Conservation (phyloP, 1,140 invertebrate species). For the Magallana gigas region DNA sequence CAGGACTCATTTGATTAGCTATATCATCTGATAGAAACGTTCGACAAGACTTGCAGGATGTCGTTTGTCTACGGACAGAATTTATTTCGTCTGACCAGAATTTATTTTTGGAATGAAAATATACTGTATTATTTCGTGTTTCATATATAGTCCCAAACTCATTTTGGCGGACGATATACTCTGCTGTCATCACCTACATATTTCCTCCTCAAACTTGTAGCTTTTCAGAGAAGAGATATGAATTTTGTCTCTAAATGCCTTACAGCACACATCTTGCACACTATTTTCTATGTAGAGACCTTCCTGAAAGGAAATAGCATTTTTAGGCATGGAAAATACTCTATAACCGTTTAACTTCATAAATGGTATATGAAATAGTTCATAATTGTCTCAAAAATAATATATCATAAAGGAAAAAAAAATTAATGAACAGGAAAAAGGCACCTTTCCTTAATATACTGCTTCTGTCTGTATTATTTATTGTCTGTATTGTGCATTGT, state of each 20-base stretch:
- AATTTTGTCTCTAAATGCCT: conserved; percentile 1
- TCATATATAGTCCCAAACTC: no score
- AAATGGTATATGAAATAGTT: no score
- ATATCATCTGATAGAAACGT: conserved; percentile 17
- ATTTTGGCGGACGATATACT: no score
- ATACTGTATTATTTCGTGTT: not conserved
- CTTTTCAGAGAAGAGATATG: not conserved
- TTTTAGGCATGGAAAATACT: no score
- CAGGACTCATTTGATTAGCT: conserved; percentile 40
- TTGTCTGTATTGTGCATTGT: conserved; percentile 51
- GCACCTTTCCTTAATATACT: conserved; percentile 13
- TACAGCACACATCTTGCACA: not conserved
- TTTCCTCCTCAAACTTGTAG: no score
- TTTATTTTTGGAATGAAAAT: conserved; percentile 12
- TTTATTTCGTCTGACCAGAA: conserved; percentile 33
- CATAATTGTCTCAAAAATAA: no score
- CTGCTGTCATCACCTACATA: no score
- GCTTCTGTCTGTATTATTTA: conserved; percentile 26
- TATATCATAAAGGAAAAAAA: no score
- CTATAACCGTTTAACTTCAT: no score
- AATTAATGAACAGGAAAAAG: not conserved
- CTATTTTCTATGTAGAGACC: no score
- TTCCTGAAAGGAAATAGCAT: no score
- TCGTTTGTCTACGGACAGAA: conserved; percentile 1
- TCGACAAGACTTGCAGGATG: conserved; percentile 1